Conservation (phyloP, 2,113 vertebrate genomes). For the Psittacara wagleri region DNA sequence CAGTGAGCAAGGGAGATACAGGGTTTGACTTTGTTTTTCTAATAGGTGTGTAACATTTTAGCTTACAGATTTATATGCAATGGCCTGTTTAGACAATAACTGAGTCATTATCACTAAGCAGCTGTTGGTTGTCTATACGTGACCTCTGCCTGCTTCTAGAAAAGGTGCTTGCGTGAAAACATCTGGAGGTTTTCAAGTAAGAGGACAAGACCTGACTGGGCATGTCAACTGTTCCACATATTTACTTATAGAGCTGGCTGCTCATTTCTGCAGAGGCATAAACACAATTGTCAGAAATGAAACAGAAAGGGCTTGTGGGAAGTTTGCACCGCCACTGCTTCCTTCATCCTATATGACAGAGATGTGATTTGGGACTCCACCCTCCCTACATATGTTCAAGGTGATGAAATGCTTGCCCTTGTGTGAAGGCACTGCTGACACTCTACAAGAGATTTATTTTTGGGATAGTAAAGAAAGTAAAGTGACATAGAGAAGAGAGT, state of each 20-base stretch:
- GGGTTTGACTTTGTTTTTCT: constrained; percentile 14
- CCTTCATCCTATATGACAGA: not conserved
- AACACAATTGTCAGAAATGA: not conserved
- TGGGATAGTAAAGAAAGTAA: not conserved
- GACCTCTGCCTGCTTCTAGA: not conserved
- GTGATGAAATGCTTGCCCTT: not conserved
- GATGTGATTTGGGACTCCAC: not conserved
- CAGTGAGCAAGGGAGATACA: rapidly evolving
- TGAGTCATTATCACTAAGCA: not conserved
- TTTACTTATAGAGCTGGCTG: not conserved
- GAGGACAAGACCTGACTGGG: not conserved
- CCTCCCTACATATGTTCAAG: not conserved
- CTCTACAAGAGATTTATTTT: not conserved
- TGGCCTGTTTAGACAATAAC: not conserved
- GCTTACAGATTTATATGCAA: not conserved
- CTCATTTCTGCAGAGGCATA: not conserved
- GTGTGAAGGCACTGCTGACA: not conserved
- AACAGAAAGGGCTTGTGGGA: not conserved
- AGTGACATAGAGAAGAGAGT: not conserved
- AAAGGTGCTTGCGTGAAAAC: not conserved
- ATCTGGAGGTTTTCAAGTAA: not conserved
- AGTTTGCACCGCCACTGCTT: not conserved
- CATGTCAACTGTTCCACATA: not conserved
- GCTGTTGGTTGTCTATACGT: not conserved
- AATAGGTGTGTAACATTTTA: not conserved